Evolutionary conservation across 2,113 vertebrate species (phyloP).

Genomic region (Ammodytes marinus): DNA sequence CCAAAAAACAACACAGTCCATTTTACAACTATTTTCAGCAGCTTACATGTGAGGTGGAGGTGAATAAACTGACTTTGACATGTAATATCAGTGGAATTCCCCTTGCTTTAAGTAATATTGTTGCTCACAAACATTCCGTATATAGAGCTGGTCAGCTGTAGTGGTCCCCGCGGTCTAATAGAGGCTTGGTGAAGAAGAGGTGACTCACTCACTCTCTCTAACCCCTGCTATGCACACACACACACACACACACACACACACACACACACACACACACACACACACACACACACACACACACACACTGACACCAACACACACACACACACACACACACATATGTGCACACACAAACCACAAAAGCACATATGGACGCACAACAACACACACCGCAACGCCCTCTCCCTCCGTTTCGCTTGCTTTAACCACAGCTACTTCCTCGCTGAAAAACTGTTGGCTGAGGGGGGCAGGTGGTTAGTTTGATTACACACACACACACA

Average conservation of each 20-base stretch:
- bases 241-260: slow-evolving; percentile 25
- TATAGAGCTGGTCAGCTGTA: not conserved
- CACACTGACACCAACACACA: slow-evolving; percentile 38
- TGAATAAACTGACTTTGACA: not conserved
- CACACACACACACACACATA: slow-evolving; percentile 23
- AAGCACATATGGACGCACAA: slow-evolving; percentile 46
- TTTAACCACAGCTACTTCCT: slow-evolving; percentile 77
- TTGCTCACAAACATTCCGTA: not conserved
- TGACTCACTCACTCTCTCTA: slow-evolving; percentile 49
- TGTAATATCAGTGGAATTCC: not conserved
- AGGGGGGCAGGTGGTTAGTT: slow-evolving; percentile 67
- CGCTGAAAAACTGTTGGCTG: slow-evolving; percentile 64
- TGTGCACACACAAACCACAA: slow-evolving; percentile 62
- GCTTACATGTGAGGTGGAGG: not conserved
- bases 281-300: slow-evolving; percentile 35
- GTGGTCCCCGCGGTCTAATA: slow-evolving; percentile 64
- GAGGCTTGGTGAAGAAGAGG: slow-evolving; percentile 41
- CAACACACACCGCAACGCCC: slow-evolving; percentile 55
- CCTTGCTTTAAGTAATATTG: not conserved
- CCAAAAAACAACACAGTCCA: too few species aligned
- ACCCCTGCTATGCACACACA: slow-evolving; percentile 27
- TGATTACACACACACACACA: slow-evolving; percentile 39
- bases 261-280: slow-evolving; percentile 46
- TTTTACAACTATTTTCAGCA: too few species aligned
- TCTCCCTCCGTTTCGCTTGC: slow-evolving; percentile 39